These are phyloP conservation scores for Campopleginae sp. DNA, from an alignment of 2,888 invertebrate genomes.

Conservation along the genomic window DNA sequence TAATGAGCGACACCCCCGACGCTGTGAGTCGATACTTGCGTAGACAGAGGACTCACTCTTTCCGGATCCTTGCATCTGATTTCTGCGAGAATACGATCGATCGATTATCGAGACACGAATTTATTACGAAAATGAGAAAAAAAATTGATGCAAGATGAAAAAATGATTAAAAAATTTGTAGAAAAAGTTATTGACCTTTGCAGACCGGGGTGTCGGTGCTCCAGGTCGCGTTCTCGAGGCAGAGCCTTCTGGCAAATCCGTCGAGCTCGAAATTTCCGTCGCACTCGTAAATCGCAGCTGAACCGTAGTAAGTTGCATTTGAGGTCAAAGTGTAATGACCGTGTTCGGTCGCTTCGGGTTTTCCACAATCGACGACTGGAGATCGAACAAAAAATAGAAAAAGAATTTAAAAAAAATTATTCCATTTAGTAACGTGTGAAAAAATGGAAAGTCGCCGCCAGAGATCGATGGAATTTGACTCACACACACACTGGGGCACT, in stretches of 20 bases:
- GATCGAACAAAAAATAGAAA: not conserved
- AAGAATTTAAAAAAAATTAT: not conserved
- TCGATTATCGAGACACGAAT: not conserved
- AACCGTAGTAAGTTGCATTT: conserved; percentile 95
- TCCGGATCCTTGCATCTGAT: conserved; percentile 91
- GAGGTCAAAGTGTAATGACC: conserved; percentile 92
- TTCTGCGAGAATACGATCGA: conserved; percentile 84
- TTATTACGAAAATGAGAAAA: not conserved
- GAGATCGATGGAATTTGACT: conserved; percentile 82
- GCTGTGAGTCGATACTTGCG: conserved; percentile 87
- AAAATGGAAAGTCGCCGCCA: not conserved
- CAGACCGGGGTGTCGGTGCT: conserved; percentile 93
- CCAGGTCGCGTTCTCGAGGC: conserved; percentile 96
- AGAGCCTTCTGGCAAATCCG: conserved; percentile 92
- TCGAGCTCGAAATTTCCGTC: conserved; percentile 92
- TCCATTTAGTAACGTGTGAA: not conserved
- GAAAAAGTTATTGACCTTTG: conserved; percentile 88
- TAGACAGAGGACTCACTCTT: conserved; percentile 85
- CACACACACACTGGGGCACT: conserved; percentile 93
- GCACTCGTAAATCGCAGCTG: conserved; percentile 93
- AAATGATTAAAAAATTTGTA: too few relatives aligned
- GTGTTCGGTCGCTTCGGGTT: conserved; percentile 89
- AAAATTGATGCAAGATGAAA: too few relatives aligned
- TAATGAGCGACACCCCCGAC: conserved; percentile 93
- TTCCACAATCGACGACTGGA: conserved; percentile 93